A percentile compares a stretch with the other conserved stretches of the same genome.
Evolutionary conservation across 2,113 vertebrate species (phyloP).

Genomic region (Dolichotis patagonum): DNA sequence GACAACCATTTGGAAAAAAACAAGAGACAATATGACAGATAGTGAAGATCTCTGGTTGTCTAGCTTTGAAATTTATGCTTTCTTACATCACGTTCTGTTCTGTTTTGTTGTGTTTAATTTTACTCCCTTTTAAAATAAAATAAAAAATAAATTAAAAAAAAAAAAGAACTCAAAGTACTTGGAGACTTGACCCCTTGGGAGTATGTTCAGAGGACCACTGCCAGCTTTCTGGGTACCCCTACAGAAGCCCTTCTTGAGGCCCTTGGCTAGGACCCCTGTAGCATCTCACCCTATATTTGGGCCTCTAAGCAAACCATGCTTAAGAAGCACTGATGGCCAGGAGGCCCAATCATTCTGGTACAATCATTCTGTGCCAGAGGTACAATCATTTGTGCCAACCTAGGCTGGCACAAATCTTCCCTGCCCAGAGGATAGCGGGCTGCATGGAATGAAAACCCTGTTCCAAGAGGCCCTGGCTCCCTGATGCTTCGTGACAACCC

Average conservation of each 20-base stretch:
- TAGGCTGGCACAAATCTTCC: background rate
- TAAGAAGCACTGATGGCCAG: background rate
- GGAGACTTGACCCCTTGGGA: background rate
- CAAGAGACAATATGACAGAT: no score
- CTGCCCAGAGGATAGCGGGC: slow-evolving; percentile 8
- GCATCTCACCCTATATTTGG: background rate
- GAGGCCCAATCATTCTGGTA: no score
- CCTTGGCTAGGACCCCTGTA: background rate
- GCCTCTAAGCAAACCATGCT: background rate
- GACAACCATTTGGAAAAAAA: no score
- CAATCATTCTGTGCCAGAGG: no score
- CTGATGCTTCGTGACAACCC: slow-evolving; percentile 54
- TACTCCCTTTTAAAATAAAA: no score
- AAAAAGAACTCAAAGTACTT: background rate
- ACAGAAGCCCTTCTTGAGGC: background rate
- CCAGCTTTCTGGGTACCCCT: background rate
- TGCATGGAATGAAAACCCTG: slow-evolving; percentile 2
- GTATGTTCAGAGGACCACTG: background rate
- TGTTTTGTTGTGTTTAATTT: no score
- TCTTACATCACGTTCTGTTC: no score
- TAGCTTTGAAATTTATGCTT: no score
- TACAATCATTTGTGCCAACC: background rate
- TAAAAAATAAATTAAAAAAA: no score
- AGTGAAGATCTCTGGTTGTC: no score
- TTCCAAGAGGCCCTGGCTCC: slow-evolving; percentile 74